Base-by-base conservation (phyloP, 2,888 invertebrate genomes). In the Sarcophaga variegata region DNA sequence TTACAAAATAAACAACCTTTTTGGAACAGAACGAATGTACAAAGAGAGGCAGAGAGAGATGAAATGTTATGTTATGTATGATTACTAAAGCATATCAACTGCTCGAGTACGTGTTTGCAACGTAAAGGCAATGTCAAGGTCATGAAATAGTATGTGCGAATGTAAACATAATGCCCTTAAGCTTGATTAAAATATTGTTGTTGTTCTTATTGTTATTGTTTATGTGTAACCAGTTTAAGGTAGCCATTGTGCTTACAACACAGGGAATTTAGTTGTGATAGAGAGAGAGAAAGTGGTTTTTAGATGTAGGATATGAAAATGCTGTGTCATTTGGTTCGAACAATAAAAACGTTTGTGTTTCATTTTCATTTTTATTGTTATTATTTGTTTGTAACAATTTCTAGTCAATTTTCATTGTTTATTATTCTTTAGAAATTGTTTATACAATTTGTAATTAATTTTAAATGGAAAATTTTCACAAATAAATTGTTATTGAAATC, bases 91-190 rank as follows among this genome's bases (percentile, higher is more conserved):
- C 37, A 37, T 25, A 37, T 37, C 37, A 37, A 37, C 37, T 37
- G 10, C 37, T 37, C 10, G 17, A 14, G 8, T 76, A 37, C 27
- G 17, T 69, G 8, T 64, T 37, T 8, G 37, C 37, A 37, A n/a
- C 20, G 66, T 72, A 69, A 64, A 49, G 49, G 75, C 82, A 86
- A 80, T 82, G 85, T 82, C 85, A 85, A 86, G 85, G 85, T 86
- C 81, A 78, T 64, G 25, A 45, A 64, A 62, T 64, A 69, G 37
- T 22, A 37, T 54, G 49, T 20, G 22, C n/a, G 6, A 14, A 20
- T 67, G 37, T 14, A 71, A 69, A 60, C 14, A 64, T 2, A 59
- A 45, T 14, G 69, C 27, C 22, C 63, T 8, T 66, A 49, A 17
- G 59, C 60, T 25, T 69, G 60, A 69, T 77, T 69, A 45, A 59